Evolutionary conservation across 2,797 vertebrate genomes (phyloP).

Genomic region (Telmatherina bonti): DNA sequence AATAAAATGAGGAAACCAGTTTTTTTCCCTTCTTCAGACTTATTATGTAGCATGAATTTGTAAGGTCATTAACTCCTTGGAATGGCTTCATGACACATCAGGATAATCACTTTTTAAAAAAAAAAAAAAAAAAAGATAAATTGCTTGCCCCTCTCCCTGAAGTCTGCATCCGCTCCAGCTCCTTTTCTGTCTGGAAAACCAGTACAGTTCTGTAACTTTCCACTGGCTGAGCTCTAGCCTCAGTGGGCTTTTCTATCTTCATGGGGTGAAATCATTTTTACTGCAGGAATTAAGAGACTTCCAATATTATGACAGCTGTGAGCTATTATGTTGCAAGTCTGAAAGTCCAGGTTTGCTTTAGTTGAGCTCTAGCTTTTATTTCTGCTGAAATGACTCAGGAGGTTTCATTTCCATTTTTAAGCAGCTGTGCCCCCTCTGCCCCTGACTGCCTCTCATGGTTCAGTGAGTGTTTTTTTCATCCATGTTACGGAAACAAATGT

Average conservation of each 20-base stretch:
- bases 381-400: conserved; percentile 48
- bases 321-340: conserved; percentile 13
- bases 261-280: conserved; percentile 15
- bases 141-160: neutral
- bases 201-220: conserved; percentile 44
- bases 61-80: neutral
- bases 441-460: neutral
- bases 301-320: conserved; percentile 40
- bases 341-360: conserved; percentile 65
- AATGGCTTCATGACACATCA: neutral
- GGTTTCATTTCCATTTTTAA: conserved; percentile 39
- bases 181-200: conserved; percentile 12
- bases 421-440: no score
- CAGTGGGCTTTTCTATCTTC: conserved; percentile 15
- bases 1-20: neutral
- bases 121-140: neutral
- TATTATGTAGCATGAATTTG: conserved; percentile 2
- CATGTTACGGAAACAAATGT: neutral
- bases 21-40: neutral
- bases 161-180: neutral
- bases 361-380: neutral
- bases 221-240: conserved; percentile 1
- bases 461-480: neutral
- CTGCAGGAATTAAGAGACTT: conserved; percentile 3
- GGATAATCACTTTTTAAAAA: no score